A percentile compares a stretch with the other conserved stretches of the same genome.
Conservation (phyloP, 2,797 vertebrate genomes). For the Centropyge bicolor region DNA sequence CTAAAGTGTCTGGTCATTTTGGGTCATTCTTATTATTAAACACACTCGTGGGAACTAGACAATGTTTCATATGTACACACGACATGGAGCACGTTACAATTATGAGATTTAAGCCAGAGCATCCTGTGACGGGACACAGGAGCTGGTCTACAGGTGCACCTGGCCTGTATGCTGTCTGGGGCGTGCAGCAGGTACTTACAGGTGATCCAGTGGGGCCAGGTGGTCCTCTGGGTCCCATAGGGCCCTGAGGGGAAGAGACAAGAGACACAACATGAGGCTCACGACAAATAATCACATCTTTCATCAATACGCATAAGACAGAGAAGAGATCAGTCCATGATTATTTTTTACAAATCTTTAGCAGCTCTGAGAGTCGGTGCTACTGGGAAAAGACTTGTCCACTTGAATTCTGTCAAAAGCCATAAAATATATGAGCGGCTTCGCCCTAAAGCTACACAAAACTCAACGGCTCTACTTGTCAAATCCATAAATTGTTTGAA, state of each 20-base stretch:
- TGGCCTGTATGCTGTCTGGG: slow-evolving; percentile 26
- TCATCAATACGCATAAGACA: slow-evolving; percentile 5
- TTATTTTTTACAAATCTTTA: background rate
- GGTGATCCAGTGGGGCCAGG: slow-evolving; percentile 93
- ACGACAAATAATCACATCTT: slow-evolving; percentile 12
- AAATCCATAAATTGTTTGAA: slow-evolving; percentile 75
- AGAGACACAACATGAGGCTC: slow-evolving; percentile 57
- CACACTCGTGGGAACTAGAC: slow-evolving; percentile 9
- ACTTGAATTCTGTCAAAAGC: slow-evolving; percentile 21
- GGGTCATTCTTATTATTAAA: slow-evolving; percentile 34
- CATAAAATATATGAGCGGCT: slow-evolving; percentile 50
- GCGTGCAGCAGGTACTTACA: slow-evolving; percentile 86
- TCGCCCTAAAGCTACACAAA: slow-evolving; percentile 67
- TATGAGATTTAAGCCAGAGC: slow-evolving; percentile 45
- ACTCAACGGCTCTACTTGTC: slow-evolving; percentile 63
- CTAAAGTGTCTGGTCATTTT: slow-evolving; percentile 16
- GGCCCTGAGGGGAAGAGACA: slow-evolving; percentile 85
- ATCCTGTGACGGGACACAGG: slow-evolving; percentile 39
- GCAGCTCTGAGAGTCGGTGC: background rate
- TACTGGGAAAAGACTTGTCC: background rate
- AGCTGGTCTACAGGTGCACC: slow-evolving; percentile 43
- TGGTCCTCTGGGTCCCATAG: slow-evolving; percentile 97
- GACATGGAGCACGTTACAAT: slow-evolving; percentile 36
- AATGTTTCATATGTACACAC: background rate
- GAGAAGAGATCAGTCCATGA: slow-evolving; percentile 5